These are phyloP conservation scores for Barbus barbus DNA, from an alignment of 2,113 vertebrate genomes.

Conservation along the genomic window DNA sequence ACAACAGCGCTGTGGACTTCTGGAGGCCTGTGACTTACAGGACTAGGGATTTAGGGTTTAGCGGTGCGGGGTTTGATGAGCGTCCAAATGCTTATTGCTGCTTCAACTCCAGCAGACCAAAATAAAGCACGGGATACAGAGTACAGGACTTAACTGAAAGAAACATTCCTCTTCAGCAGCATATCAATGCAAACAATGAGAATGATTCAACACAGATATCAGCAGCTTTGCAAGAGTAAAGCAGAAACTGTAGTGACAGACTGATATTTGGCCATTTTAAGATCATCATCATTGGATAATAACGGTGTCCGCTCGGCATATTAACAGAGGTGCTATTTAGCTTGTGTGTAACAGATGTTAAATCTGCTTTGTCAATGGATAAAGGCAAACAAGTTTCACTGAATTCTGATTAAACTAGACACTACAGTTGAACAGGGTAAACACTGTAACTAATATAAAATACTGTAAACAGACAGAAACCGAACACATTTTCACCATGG, in stretches of 20 bases:
- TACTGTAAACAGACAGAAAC: neutral
- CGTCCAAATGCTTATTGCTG: neutral
- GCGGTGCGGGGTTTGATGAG: neutral
- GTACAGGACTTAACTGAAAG: neutral
- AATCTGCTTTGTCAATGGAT: neutral
- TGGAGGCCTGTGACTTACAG: no score
- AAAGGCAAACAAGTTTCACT: neutral
- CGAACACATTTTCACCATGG: neutral
- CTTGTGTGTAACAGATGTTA: neutral
- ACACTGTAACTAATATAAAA: neutral
- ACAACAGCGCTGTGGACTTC: no score
- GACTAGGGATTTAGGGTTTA: constrained; percentile 1
- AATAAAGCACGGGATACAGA: neutral
- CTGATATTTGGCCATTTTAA: no score
- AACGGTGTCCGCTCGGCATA: neutral
- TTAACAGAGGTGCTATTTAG: neutral
- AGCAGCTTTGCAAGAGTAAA: no score
- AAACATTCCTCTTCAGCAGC: neutral
- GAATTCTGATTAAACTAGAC: no score
- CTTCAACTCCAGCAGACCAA: neutral
- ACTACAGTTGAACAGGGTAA: no score
- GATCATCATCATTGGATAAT: neutral
- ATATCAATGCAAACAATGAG: neutral
- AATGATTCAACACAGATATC: neutral
- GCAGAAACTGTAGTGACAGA: neutral